Evolutionary conservation across 2,888 invertebrate species (phyloP).

Genomic region (Agrochola lota): DNA sequence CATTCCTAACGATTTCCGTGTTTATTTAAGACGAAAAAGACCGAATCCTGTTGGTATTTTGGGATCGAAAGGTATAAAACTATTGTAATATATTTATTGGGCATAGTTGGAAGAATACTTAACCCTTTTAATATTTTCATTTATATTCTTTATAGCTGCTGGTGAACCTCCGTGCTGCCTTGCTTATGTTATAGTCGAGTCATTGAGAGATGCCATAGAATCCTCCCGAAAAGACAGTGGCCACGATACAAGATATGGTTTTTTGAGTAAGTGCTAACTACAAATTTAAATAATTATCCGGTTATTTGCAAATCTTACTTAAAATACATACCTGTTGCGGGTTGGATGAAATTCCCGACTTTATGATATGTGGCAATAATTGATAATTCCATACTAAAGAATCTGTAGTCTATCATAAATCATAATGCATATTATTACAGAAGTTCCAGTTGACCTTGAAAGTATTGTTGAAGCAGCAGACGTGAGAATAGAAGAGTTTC

Average conservation of each 20-base stretch:
- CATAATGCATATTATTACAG: conserved; percentile 63
- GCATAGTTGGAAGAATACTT: neutral
- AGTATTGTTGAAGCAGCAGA: conserved; percentile 71
- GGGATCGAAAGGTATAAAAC: conserved; percentile 74
- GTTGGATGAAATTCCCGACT: neutral
- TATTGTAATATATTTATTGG: too few species aligned
- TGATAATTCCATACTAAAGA: neutral
- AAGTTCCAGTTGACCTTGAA: conserved; percentile 75
- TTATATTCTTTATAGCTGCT: conserved; percentile 62
- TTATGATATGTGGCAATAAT: neutral
- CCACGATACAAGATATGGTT: conserved; percentile 64
- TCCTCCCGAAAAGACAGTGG: conserved; percentile 72
- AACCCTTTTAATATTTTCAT: neutral
- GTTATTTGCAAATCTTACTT: neutral
- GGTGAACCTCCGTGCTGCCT: conserved; percentile 75
- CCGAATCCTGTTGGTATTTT: conserved; percentile 76
- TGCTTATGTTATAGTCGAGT: conserved; percentile 71
- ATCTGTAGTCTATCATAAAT: neutral
- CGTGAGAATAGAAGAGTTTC: conserved; percentile 74
- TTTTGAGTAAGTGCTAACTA: conserved; percentile 67
- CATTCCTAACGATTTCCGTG: conserved; percentile 75
- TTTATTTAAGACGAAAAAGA: conserved; percentile 71
- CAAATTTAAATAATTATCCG: neutral
- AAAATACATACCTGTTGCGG: neutral
- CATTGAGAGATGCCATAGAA: conserved; percentile 71